Percentiles rank a stretch among this genome's conserved stretches.
These are phyloP conservation scores for Pelecanoides urinatrix DNA, from an alignment of 2,113 vertebrate genomes.

Conservation along the genomic window DNA sequence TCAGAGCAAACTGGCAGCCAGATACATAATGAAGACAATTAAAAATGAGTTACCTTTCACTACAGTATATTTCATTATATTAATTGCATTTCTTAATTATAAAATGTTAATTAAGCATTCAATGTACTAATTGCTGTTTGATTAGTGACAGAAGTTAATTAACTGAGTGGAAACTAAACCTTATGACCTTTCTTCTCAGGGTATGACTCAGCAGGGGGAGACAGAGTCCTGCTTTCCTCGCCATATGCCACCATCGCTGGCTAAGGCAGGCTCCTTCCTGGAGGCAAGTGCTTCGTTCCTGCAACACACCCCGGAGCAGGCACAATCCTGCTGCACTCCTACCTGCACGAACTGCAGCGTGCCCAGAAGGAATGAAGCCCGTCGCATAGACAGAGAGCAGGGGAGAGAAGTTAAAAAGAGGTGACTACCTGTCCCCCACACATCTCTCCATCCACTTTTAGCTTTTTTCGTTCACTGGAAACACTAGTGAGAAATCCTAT, in stretches of 20 bases:
- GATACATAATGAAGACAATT: neutral
- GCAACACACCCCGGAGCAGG: accelerated
- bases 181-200: neutral
- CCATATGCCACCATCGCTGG: neutral
- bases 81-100: conserved; percentile 7
- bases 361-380: neutral
- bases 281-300: neutral
- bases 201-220: conserved; percentile 39
- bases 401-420: neutral
- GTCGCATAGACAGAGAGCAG: accelerated
- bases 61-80: neutral
- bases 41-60: neutral
- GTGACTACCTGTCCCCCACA: neutral
- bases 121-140: conserved; percentile 25
- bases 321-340: neutral
- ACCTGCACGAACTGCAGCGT: accelerated
- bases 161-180: conserved; percentile 21
- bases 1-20: neutral
- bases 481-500: neutral
- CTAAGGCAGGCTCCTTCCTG: neutral
- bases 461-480: neutral
- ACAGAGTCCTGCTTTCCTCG: neutral
- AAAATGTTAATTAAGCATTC: conserved; percentile 34
- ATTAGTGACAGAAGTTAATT: conserved; percentile 40
- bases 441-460: neutral